Percentiles rank a stretch among this genome's conserved stretches.
phyloP scores from a whole-genome alignment of 2,888 invertebrate genomes.

The Melanophora roralis region DNA sequence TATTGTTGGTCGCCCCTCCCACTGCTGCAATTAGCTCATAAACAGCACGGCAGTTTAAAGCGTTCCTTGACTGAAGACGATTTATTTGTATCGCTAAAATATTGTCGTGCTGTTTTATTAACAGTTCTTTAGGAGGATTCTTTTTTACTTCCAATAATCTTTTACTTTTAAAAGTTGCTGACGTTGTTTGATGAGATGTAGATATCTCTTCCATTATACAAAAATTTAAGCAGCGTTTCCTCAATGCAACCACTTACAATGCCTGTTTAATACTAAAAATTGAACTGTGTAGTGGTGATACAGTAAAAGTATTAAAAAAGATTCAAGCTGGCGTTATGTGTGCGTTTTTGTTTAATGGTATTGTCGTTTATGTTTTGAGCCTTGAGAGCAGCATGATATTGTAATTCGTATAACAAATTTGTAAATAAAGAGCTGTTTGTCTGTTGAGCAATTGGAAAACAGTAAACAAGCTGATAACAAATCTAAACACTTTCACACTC shows the following conservation, averaged over 20 bases:
- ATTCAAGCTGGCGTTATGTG: neutral
- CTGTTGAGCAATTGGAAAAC: neutral
- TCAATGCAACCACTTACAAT: conserved; percentile 14
- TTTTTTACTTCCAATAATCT: neutral
- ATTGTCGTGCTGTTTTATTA: conserved; percentile 75
- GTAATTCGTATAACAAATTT: too few relatives aligned
- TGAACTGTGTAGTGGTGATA: neutral
- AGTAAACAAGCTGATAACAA: neutral
- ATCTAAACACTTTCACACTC: too few relatives aligned
- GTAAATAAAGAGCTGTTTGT: neutral
- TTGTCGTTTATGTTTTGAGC: neutral
- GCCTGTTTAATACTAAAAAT: conserved; percentile 31
- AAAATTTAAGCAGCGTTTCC: neutral
- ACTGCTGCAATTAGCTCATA: conserved; percentile 81
- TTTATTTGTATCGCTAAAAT: conserved; percentile 83
- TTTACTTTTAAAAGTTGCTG: neutral
- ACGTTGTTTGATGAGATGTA: neutral
- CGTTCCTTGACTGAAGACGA: conserved; percentile 88
- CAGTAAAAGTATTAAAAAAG: neutral
- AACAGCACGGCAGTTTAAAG: conserved; percentile 85
- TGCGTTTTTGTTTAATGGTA: neutral
- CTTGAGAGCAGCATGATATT: neutral
- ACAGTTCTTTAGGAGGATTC: conserved; percentile 63
- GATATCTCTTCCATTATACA: neutral
- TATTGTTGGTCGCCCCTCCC: conserved; percentile 83